phyloP scores from a whole-genome alignment of 2,797 vertebrate species.

The Chiroxiphia lanceolata region DNA sequence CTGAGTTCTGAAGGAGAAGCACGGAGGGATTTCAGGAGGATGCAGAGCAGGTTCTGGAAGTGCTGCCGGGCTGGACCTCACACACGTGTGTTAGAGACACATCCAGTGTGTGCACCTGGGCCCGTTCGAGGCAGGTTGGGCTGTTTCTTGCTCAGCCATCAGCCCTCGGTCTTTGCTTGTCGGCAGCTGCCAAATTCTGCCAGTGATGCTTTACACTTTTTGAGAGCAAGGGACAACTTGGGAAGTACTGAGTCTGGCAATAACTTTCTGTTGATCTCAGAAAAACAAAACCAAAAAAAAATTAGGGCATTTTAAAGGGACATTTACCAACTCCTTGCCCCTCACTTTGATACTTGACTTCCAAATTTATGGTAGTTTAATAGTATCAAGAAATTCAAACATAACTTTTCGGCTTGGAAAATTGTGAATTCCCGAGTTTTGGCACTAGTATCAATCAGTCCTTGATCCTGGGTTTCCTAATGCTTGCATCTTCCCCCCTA shows the following conservation, averaged over 20 bases:
- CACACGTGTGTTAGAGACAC: fast-evolving
- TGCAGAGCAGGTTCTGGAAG: background rate
- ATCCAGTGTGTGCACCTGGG: fast-evolving
- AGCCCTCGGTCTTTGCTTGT: background rate
- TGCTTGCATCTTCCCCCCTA: background rate
- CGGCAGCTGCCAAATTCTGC: background rate
- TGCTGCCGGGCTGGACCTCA: fast-evolving
- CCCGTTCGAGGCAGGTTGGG: background rate
- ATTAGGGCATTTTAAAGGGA: background rate
- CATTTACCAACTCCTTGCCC: background rate
- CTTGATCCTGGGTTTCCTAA: slow-evolving; percentile 20
- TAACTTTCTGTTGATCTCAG: background rate
- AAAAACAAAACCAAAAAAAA: background rate
- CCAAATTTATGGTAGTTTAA: background rate
- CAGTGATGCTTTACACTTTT: background rate
- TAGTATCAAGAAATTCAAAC: background rate
- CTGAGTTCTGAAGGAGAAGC: background rate
- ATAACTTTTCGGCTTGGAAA: background rate
- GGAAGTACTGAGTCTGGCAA: background rate
- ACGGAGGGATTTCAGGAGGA: background rate
- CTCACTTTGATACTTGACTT: background rate
- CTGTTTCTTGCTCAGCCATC: background rate
- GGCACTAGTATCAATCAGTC: background rate
- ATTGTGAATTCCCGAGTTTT: background rate
- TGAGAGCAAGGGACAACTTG: background rate